These are phyloP conservation scores for Labeo rohita DNA, from an alignment of 2,113 vertebrate species.

Conservation along the genomic window DNA sequence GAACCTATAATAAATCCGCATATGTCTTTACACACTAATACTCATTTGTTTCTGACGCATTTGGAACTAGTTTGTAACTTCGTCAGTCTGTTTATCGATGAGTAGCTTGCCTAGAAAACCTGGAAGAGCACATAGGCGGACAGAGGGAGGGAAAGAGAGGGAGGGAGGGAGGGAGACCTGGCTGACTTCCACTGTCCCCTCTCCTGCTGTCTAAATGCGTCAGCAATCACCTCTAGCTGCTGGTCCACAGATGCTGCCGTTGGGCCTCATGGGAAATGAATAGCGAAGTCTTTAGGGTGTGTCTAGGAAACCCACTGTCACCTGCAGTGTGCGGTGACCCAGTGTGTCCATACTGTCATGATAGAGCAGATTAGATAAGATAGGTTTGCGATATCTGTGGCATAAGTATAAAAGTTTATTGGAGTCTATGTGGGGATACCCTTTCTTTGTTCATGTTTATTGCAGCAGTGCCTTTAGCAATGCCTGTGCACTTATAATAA, in stretches of 20 bases:
- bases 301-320: constrained; percentile 15
- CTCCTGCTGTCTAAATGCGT: constrained; percentile 41
- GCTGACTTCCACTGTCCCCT: constrained; percentile 25
- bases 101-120: background rate
- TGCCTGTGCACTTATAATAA: background rate
- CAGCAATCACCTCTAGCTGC: constrained; percentile 37
- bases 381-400: background rate
- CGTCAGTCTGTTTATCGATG: background rate
- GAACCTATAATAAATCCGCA: background rate
- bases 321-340: background rate
- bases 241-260: constrained; percentile 15
- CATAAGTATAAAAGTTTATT: background rate
- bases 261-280: constrained; percentile 34
- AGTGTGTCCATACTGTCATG: background rate
- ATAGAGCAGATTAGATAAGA: background rate
- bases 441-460: constrained; percentile 10
- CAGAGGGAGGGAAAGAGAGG: background rate
- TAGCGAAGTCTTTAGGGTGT: background rate
- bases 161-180: background rate
- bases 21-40: background rate
- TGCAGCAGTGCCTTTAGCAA: background rate
- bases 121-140: constrained; percentile 21
- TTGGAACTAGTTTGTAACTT: background rate
- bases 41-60: background rate
- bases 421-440: background rate